A percentile compares a stretch with the other conserved stretches of the same genome.
Evolutionary conservation across 1,140 invertebrate genomes (phyloP).

Genomic region (Trichonephila clavipes): DNA sequence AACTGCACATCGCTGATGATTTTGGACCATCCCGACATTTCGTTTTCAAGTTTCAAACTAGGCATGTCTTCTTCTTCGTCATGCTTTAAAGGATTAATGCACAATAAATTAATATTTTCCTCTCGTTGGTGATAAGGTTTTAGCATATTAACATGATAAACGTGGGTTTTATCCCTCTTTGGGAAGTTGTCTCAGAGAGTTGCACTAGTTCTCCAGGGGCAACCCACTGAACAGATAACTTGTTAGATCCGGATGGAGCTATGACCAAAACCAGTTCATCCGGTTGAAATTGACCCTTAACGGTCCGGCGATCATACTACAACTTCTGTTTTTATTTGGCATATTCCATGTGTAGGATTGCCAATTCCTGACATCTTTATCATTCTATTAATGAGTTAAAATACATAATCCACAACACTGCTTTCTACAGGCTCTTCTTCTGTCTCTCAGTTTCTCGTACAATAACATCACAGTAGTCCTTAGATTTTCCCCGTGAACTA

Average conservation of each 20-base stretch:
- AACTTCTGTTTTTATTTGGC: constrained; percentile 29
- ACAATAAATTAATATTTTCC: too few species aligned
- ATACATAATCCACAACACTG: too few species aligned
- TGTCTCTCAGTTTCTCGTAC: not conserved
- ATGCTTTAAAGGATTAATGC: too few species aligned
- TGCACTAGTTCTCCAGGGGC: not conserved
- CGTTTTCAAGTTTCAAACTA: too few species aligned
- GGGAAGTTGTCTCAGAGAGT: too few species aligned
- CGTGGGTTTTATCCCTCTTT: too few species aligned
- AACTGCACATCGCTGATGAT: too few species aligned
- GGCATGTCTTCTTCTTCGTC: too few species aligned
- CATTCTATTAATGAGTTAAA: not conserved
- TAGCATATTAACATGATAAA: too few species aligned
- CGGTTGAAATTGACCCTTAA: not conserved
- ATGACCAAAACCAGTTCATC: constrained; percentile 1
- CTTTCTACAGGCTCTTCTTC: too few species aligned
- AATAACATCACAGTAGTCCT: constrained; percentile 10
- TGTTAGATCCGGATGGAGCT: not conserved
- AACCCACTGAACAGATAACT: constrained; percentile 27
- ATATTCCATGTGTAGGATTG: not conserved
- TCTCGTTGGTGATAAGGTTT: too few species aligned
- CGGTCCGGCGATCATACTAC: not conserved
- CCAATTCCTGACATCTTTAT: not conserved
- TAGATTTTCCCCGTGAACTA: constrained; percentile 44
- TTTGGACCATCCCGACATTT: too few species aligned